Evolutionary conservation across 2,888 invertebrate genomes (phyloP), one percentile per base, ranked within the genome.

Genomic region (Bellardia bayeri): DNA sequence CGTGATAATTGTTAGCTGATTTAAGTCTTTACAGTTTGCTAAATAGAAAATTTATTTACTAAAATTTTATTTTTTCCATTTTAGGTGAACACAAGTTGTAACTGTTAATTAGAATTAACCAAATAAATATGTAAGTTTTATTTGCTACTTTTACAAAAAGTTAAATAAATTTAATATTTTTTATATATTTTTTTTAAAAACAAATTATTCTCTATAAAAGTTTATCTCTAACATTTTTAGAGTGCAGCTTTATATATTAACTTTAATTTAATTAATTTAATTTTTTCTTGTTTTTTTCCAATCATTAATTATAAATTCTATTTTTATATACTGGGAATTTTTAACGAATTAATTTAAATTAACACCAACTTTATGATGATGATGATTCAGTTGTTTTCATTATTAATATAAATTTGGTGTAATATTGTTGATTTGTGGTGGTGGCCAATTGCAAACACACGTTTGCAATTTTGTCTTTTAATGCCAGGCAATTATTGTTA

Each of bases 341-440:
- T 61, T 61, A 23, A 14, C 30, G 13, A 61, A 61, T 61, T 61
- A 61, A 61, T 33, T 61, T 61, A 4, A 61, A 33, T 61, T 61
- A 13, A 61, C 33, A 61, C 30, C 11, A 56, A 3, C 37, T 37
- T 37, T 37, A 51, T 23, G 23, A 9, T 56, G 23, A 56, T 9
- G 9, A 9, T 16, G 16, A 23, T 9, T 16, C 9, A 23, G 11
- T 13, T 13, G 3, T 45, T 9, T 45, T 11, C 2, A 45, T 9
- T 3, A 45, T 45, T 45, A 11, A 11, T 9, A 45, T 9, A 45
- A 11, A 45, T 45, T 45, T 45, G 9, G 45, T 9, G 9, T 37
- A 6, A 37, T 37, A 37, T 37, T 37, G 3, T 4, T 37, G 4
- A 2, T 0, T 37, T 37, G 37, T 37, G 37, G 37, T 37, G 37